phyloP scores from a whole-genome alignment of 1,140 invertebrate species.

The Neuroterus valhalla region DNA sequence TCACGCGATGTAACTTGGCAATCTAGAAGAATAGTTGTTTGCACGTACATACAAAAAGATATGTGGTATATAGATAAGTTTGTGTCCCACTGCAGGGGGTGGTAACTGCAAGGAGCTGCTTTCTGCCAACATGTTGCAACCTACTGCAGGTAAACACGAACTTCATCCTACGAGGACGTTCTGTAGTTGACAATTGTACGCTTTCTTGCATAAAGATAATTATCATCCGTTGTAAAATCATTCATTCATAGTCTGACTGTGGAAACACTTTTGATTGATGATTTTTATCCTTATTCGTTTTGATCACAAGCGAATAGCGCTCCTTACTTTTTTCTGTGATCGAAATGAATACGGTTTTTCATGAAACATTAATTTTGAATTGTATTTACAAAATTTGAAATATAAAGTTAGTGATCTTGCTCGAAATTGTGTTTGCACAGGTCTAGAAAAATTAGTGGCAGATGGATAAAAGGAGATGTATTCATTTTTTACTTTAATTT shows the following conservation, averaged over 20 bases:
- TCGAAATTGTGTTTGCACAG: too few relatives aligned
- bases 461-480: too few relatives aligned
- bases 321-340: constrained; percentile 30
- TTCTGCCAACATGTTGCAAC: constrained; percentile 74
- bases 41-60: constrained; percentile 67
- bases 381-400: too few relatives aligned
- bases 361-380: neutral
- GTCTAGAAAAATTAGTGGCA: too few relatives aligned
- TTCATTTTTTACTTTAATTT: too few relatives aligned
- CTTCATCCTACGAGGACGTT: constrained; percentile 72
- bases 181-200: constrained; percentile 70
- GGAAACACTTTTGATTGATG: neutral
- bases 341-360: neutral
- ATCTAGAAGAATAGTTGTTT: constrained; percentile 65
- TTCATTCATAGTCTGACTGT: constrained; percentile 23
- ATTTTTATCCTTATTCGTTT: constrained; percentile 34
- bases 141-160: constrained; percentile 76
- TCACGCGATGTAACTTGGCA: constrained; percentile 56
- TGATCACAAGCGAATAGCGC: constrained; percentile 47
- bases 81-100: constrained; percentile 76
- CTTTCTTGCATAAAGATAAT: constrained; percentile 62
- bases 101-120: constrained; percentile 76
- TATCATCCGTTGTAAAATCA: constrained; percentile 27
- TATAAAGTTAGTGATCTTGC: too few relatives aligned
- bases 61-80: constrained; percentile 76